Evolutionary conservation across 2,797 vertebrate genomes (phyloP).

Genomic region (Silurus aristotelis): DNA sequence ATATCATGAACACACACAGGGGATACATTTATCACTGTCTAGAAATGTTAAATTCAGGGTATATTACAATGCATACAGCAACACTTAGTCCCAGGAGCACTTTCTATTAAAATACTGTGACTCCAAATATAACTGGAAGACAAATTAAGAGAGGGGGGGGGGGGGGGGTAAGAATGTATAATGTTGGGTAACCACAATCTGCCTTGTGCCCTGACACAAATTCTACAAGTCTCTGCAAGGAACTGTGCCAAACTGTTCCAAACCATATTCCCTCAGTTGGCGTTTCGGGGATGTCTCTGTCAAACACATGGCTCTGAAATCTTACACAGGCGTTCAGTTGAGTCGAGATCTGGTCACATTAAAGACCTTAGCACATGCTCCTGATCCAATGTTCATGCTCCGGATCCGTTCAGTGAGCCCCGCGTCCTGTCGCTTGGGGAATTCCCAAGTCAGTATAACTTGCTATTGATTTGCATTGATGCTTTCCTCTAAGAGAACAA

Average conservation of each 20-base stretch:
- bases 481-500: neutral
- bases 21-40: constrained; percentile 55
- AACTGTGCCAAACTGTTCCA: neutral
- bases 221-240: neutral
- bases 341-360: neutral
- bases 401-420: neutral
- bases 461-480: neutral
- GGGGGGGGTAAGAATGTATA: no score
- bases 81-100: constrained; percentile 34
- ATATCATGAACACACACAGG: constrained; percentile 64
- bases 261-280: neutral
- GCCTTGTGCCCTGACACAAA: neutral
- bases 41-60: constrained; percentile 58
- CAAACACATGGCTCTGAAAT: neutral
- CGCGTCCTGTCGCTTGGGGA: neutral
- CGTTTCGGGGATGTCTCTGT: neutral
- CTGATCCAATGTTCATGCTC: neutral
- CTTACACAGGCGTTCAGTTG: neutral
- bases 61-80: neutral
- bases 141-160: neutral
- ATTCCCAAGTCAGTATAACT: no score
- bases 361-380: neutral
- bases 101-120: neutral
- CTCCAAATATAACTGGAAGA: neutral
- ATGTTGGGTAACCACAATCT: neutral